Evolutionary conservation across 2,113 vertebrate species (phyloP).

Genomic region (Ceratotherium simum): DNA sequence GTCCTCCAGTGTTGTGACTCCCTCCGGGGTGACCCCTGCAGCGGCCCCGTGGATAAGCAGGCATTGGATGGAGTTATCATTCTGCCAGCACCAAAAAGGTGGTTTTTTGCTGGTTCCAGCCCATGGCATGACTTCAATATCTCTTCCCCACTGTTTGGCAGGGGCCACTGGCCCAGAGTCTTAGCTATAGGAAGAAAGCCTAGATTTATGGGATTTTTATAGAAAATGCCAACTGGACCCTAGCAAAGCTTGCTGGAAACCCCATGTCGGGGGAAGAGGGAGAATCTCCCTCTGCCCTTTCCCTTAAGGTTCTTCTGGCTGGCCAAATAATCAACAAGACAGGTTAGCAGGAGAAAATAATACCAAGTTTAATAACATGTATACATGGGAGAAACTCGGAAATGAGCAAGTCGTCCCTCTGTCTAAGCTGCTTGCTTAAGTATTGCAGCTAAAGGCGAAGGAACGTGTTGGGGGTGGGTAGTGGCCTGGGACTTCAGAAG

Average conservation of each 20-base stretch:
- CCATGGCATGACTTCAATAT: neutral
- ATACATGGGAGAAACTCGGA: too few species aligned
- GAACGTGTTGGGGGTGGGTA: too few species aligned
- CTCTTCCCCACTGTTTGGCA: conserved; percentile 17
- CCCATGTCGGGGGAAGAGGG: too few species aligned
- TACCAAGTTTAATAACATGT: too few species aligned
- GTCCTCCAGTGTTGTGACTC: neutral
- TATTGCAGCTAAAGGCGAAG: too few species aligned
- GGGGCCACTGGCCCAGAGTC: neutral
- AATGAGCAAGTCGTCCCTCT: too few species aligned
- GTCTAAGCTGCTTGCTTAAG: too few species aligned
- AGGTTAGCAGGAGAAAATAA: too few species aligned
- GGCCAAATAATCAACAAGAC: too few species aligned
- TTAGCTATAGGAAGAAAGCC: neutral
- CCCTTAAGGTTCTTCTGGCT: too few species aligned
- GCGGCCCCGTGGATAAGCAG: neutral
- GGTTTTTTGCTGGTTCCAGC: neutral
- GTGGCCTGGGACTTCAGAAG: too few species aligned
- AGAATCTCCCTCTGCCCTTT: too few species aligned
- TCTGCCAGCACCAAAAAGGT: neutral
- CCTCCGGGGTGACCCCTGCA: neutral
- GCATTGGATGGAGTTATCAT: neutral
- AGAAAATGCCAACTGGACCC: conserved; percentile 40
- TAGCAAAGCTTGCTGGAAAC: neutral
- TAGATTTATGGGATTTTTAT: conserved; percentile 48